Evolutionary conservation across 1,140 invertebrate species (phyloP), one percentile per base, ranked within the genome.

Genomic region (Argopecten irradians): DNA sequence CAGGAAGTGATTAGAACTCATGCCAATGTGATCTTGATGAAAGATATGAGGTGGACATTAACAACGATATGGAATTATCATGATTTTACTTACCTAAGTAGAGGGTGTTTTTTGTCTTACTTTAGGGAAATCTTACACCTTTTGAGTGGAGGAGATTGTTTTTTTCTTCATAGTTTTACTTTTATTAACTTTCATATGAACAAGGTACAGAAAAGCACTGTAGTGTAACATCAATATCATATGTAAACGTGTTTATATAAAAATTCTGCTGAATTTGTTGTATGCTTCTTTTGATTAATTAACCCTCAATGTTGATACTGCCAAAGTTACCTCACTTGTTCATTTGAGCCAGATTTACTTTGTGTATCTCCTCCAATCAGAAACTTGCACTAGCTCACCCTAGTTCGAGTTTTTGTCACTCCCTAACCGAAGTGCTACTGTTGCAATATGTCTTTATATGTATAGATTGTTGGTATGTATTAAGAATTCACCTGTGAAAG

Each of bases 1-100:
- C 55, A 28, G 33, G 86, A 16, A 90, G 89, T 90, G 89, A 90
- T 36, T 71, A n/a, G 28, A 71, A 3, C 5, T n/a, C 22, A 71
- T 71, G n/a, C 2, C n/a, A 22, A 28, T 71, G 2, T 28, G 22
- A 71, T 5, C 22, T 71, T 71, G 22, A 1, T 71, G 55, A 28
- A 28, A 71, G 1, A 71, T n/a, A n/a, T 71, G 5, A 39, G 2
- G 22, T 28, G 9, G 43, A 46, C 43, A 28, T 16, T n/a, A 28
- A 71, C 55, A 71, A 71, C 55, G 55, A 71, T 28, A n/a, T 3
- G n/a, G 14, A 71, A 28, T 71, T 71, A n/a, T n/a, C n/a, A n/a
- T 28, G 5, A n/a, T 71, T 28, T n/a, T 5, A 71, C 55, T 19
- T 19, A 55, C 22, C 43, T 19, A 71, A n/a, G 55, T 71, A 2